Percentiles rank a stretch among this genome's conserved stretches.
phyloP scores from a whole-genome alignment of 2,888 invertebrate genomes.

The Yponomeuta plumbellus region DNA sequence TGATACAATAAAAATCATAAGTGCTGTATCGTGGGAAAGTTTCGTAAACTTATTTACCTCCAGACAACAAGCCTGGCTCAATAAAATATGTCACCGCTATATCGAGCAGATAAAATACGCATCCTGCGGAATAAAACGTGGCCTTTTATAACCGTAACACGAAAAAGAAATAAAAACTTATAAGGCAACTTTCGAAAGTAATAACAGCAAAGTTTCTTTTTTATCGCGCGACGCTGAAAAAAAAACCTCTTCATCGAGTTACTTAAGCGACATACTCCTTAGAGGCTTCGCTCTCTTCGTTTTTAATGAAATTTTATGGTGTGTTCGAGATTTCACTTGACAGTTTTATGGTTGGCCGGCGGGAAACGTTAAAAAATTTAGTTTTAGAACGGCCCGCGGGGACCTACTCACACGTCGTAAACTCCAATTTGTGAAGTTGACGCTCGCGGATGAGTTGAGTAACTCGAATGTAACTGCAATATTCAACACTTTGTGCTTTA shows the following conservation, averaged over 20 bases:
- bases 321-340: slow-evolving; percentile 37
- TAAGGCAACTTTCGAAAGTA: slow-evolving; percentile 16
- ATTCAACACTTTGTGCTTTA: too few species aligned
- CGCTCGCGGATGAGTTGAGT: too few species aligned
- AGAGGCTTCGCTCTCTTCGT: slow-evolving; percentile 32
- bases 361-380: slow-evolving; percentile 15
- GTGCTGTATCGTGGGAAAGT: neutral
- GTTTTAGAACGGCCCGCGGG: neutral
- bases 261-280: slow-evolving; percentile 33
- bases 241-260: slow-evolving; percentile 27
- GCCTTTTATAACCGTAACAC: slow-evolving; percentile 12
- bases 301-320: slow-evolving; percentile 38
- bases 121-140: slow-evolving; percentile 5
- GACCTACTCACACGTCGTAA: neutral
- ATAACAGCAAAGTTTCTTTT: slow-evolving; percentile 31
- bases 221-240: slow-evolving; percentile 38
- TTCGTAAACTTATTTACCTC: neutral
- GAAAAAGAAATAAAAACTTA: slow-evolving; percentile 18
- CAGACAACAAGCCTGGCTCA: slow-evolving; percentile 5
- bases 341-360: slow-evolving; percentile 24
- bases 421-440: neutral
- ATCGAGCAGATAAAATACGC: slow-evolving; percentile 2
- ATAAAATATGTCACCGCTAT: slow-evolving; percentile 7
- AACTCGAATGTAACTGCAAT: too few species aligned
- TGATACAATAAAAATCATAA: too few species aligned